phyloP scores from a whole-genome alignment of 2,113 vertebrate genomes.

The Mungos mungo region DNA sequence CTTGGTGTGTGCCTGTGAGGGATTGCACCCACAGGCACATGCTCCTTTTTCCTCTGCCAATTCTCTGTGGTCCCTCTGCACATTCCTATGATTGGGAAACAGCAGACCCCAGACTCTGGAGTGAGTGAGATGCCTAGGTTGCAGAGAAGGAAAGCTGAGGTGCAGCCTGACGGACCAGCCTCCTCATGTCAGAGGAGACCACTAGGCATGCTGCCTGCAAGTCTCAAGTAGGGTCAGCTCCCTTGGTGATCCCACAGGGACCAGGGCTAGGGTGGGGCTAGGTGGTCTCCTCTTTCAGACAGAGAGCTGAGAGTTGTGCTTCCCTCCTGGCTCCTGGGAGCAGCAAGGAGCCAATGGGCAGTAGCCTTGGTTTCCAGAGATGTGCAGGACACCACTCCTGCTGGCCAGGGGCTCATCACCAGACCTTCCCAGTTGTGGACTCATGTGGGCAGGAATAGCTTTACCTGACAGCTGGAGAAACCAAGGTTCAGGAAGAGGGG shows the following conservation, averaged over 20 bases:
- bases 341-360: not conserved
- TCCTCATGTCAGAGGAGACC: not conserved
- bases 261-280: not conserved
- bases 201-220: not conserved
- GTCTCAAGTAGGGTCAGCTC: not conserved
- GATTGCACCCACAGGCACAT: accelerated
- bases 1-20: not conserved
- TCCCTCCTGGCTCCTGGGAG: not conserved
- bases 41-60: not conserved
- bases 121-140: not conserved
- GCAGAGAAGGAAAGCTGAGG: not conserved
- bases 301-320: not conserved
- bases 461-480: not conserved
- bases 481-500: not conserved
- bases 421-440: not conserved
- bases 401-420: not conserved
- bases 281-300: not conserved
- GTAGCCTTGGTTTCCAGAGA: not conserved
- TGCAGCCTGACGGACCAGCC: not conserved
- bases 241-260: not conserved
- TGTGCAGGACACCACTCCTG: not conserved
- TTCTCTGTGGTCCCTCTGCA: not conserved
- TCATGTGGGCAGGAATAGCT: not conserved
- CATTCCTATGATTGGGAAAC: not conserved
- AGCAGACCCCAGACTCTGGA: not conserved